phyloP scores from a whole-genome alignment of 2,797 vertebrate genomes.

The Okamejei kenojei region DNA sequence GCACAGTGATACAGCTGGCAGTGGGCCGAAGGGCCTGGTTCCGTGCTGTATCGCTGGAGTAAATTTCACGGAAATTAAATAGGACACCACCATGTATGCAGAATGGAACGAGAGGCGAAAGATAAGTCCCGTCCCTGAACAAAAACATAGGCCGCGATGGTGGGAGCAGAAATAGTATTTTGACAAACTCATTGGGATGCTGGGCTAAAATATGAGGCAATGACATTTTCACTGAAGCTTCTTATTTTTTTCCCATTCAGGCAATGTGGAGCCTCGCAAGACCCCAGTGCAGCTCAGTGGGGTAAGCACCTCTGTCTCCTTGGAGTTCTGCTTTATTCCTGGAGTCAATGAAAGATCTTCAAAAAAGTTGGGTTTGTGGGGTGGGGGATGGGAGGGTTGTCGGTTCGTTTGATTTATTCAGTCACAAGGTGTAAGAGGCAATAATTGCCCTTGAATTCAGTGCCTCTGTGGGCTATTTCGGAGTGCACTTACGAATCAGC shows the following conservation, averaged over 20 bases:
- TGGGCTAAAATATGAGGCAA: neutral
- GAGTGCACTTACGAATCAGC: too few species aligned
- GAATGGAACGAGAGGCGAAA: too few species aligned
- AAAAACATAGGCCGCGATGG: neutral
- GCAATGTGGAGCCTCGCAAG: neutral
- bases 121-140: neutral
- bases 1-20: too few species aligned
- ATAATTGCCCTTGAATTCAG: too few species aligned
- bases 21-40: too few species aligned
- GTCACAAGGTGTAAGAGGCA: too few species aligned
- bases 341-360: too few species aligned
- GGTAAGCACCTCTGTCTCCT: neutral
- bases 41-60: too few species aligned
- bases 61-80: neutral
- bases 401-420: neutral
- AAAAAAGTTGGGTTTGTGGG: too few species aligned
- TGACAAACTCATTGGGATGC: neutral
- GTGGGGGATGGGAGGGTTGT: neutral
- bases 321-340: neutral
- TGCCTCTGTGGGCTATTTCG: too few species aligned
- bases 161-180: neutral
- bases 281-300: too few species aligned
- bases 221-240: neutral
- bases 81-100: too few species aligned
- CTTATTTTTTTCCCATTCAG: neutral